Base-by-base conservation (phyloP, 2,888 invertebrate genomes). In the Cremastinae sp. region DNA sequence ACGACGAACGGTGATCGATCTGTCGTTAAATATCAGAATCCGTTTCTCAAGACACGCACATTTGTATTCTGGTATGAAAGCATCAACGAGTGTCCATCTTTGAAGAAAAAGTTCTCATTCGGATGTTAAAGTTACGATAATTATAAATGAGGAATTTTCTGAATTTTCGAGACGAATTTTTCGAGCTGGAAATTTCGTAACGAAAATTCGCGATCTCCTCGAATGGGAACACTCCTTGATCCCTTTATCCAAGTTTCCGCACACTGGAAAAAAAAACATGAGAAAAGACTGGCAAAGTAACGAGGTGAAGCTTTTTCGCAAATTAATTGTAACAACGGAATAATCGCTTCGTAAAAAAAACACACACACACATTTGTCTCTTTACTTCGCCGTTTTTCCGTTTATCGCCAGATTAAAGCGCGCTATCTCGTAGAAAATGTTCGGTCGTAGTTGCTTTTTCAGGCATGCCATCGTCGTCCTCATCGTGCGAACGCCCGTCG, bases 391-490 rank as follows among this genome's bases (percentile, higher is more conserved):
- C 12, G 68, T 61, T 71, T 53, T 43, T 16, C 49, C 51, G 58
- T 66, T 14, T 10, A 18, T 18, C 7, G 20, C 51, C 18, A 20
- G 5, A 20, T 7, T 20, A 20, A 16, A 10, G 18, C n/a, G 28
- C 55, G 61, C 61, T 72, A 72, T 72, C 75, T 62, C 58, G 72
- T 75, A 75, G 72, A 73, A 59, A 62, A 39, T 58, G 56, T 64
- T 45, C 53, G 62, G 76, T 73, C 69, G 64, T 72, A 73, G 76
- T 73, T 53, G 62, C 51, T 64, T 69, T 59, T 72, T 53, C 72
- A 76, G 72, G 73, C 72, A 73, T 73, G 76, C 58, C 72, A 47
- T 65, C 72, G 62, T 76, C 51, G 39, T 64, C 66, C 41, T 62
- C 49, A 39, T 69, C 75, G 51, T 58, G 55, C 55, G 53, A 22